Evolutionary conservation across 2,888 invertebrate genomes (phyloP).

Genomic region (Ypsolopha scabrella): DNA sequence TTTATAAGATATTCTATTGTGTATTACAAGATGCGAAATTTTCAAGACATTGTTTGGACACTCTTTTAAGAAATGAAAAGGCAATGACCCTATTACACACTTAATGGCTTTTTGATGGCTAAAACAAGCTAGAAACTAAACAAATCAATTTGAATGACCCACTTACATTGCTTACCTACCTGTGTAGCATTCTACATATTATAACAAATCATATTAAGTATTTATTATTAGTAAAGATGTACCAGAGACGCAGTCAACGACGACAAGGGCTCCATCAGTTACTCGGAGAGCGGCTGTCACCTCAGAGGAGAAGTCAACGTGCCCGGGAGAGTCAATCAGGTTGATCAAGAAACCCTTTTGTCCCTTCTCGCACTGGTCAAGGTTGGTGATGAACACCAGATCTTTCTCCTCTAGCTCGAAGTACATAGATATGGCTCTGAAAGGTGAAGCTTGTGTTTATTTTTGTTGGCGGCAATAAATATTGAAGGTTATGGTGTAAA

Average conservation of each 20-base stretch:
- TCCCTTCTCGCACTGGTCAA: conserved; percentile 90
- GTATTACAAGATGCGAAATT: too few relatives aligned
- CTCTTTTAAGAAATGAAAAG: too few relatives aligned
- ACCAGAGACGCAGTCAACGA: conserved; percentile 99
- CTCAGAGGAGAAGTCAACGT: conserved; percentile 99
- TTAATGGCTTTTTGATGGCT: too few relatives aligned
- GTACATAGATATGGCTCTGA: conserved; percentile 98
- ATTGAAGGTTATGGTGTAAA: conserved; percentile 3
- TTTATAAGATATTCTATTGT: background rate
- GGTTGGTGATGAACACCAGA: conserved; percentile 90
- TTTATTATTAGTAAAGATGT: too few relatives aligned
- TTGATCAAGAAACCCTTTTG: conserved; percentile 99
- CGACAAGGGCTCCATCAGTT: conserved; percentile 99
- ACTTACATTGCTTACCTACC: too few relatives aligned
- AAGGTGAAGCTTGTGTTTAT: conserved; percentile 8
- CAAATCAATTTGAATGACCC: too few relatives aligned
- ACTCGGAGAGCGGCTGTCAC: conserved; percentile 99
- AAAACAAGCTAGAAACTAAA: too few relatives aligned
- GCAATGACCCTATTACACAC: too few relatives aligned
- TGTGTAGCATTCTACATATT: too few relatives aligned
- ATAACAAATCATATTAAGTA: too few relatives aligned
- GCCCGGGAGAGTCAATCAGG: conserved; percentile 99
- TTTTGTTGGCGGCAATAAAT: background rate
- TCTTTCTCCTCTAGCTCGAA: conserved; percentile 97
- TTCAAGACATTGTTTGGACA: too few relatives aligned